A percentile compares a stretch with the other conserved stretches of the same genome.
These are phyloP conservation scores for Apamea epomidion DNA, from an alignment of 2,888 invertebrate genomes.

Conservation along the genomic window DNA sequence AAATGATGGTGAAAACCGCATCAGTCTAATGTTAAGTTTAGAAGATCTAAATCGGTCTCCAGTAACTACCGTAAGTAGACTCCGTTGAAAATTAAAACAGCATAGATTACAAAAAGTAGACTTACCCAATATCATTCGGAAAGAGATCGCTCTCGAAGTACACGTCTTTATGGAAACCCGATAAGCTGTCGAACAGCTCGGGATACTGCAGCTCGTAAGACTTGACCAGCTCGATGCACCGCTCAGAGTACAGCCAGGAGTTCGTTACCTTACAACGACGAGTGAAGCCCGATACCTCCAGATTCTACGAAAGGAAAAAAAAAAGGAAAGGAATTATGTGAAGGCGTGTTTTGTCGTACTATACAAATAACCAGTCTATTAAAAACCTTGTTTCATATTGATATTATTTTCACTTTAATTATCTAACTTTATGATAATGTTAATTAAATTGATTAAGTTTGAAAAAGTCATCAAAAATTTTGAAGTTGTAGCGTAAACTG, in stretches of 20 bases:
- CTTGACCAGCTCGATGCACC: conserved; percentile 93
- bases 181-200: conserved; percentile 92
- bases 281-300: conserved; percentile 95
- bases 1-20: neutral
- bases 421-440: neutral
- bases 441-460: neutral
- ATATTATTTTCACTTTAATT: neutral
- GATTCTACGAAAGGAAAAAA: conserved; percentile 81
- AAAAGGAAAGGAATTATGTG: neutral
- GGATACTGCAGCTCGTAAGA: conserved; percentile 94
- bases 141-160: conserved; percentile 93
- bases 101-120: neutral
- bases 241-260: conserved; percentile 95
- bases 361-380: neutral
- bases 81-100: neutral
- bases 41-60: neutral
- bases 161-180: conserved; percentile 82
- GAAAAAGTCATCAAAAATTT: no score
- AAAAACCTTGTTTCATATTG: neutral
- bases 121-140: conserved; percentile 89
- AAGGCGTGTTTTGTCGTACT: neutral
- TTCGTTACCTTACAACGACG: conserved; percentile 91
- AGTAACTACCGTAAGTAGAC: no score
- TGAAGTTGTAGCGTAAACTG: neutral
- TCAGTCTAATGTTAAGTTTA: neutral